phyloP scores from a whole-genome alignment of 2,797 vertebrate species.

The Malurus splendens region DNA sequence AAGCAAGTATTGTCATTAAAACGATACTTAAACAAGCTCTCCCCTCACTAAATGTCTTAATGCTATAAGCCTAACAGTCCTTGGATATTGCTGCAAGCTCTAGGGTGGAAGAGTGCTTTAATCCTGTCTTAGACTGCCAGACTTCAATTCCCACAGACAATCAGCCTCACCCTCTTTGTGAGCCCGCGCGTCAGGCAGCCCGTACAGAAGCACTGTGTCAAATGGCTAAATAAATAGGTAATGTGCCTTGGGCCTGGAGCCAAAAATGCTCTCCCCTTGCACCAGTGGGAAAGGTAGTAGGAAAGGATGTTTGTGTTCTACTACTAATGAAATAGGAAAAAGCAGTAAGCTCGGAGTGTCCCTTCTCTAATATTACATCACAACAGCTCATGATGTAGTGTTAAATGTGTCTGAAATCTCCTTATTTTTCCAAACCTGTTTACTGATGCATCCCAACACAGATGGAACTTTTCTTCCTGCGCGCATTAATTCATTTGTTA shows the following conservation, averaged over 20 bases:
- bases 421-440: slow-evolving; percentile 49
- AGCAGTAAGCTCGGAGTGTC: background rate
- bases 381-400: background rate
- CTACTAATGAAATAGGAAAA: background rate
- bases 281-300: background rate
- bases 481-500: slow-evolving; percentile 68
- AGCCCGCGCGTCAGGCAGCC: background rate
- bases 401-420: slow-evolving; percentile 51
- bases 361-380: slow-evolving; percentile 30
- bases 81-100: background rate
- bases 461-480: slow-evolving; percentile 62
- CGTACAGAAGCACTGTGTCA: background rate
- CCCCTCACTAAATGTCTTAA: background rate
- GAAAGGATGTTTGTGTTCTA: background rate
- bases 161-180: background rate
- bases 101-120: background rate
- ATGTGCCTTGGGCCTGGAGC: background rate
- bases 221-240: slow-evolving; percentile 27
- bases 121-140: background rate
- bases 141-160: background rate
- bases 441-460: slow-evolving; percentile 58
- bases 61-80: background rate
- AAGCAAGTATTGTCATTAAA: background rate
- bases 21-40: background rate
- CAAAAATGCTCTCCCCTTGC: slow-evolving; percentile 6